Base-by-base conservation (phyloP, 1,140 invertebrate species). In the Latrodectus geometricus region DNA sequence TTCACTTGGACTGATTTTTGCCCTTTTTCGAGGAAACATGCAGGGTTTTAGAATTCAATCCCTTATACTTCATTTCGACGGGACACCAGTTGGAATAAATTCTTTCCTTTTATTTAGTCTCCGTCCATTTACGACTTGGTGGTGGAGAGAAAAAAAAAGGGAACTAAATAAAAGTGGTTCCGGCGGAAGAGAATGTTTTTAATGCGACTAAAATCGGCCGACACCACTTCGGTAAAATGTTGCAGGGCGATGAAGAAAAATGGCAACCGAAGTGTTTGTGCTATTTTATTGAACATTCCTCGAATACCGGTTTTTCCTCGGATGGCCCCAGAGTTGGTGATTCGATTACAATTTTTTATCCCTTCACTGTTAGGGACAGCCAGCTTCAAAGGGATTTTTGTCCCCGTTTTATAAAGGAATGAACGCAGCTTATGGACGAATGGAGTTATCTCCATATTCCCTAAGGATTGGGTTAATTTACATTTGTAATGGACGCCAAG, bases 281-380 rank as follows among this genome's bases (percentile, higher is more conserved):
- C 78, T 80, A 80, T 80, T 80, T 75, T 80, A 80, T 80, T 80
- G 78, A 69, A 70, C 78, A 80, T 80, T 80, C 78, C 68, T n/a
- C 48, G 50, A 69, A 80, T 80, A 70, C 78, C 78, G 78, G 78
- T 80, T 80, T 80, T 50, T 54, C 78, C 50, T 70, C 68, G 49
- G 49, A 11, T 75, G 73, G 73, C 73, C 73, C 73, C 73, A 54
- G 66, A 50, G 12, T 9, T 21, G 68, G 68, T 66, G 65, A 80
- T 80, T 80, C 78, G 78, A 80, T 80, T 80, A 80, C 78, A 68
- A 80, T 80, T 80, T 80, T 80, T 80, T 80, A 80, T 78, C 78
- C 78, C 68, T 69, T 75, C 66, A 17, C 65, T 52, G 21, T 20
- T 75, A 12, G 35, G 70, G 7, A 49, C 14, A 73, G 70, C 23